A percentile compares a stretch with the other conserved stretches of the same genome.
Evolutionary conservation across 1,140 invertebrate species (phyloP).

Genomic region (Dinothrombium tinctorium): DNA sequence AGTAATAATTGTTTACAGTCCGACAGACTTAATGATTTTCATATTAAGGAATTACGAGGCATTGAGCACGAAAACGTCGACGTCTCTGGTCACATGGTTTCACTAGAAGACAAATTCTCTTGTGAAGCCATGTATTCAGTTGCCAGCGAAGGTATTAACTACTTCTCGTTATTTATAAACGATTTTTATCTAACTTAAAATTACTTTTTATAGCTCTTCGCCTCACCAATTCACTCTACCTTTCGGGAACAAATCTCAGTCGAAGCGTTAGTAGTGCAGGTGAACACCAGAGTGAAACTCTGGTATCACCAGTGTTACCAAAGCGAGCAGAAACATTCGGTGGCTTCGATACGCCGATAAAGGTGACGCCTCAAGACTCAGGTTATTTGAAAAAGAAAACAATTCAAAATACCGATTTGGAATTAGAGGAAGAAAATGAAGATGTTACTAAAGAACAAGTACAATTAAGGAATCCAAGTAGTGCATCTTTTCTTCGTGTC

Average conservation of each 20-base stretch:
- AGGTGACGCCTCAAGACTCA: not conserved
- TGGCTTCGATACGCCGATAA: conserved; percentile 42
- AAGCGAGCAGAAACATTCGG: conserved; percentile 81
- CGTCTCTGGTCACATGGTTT: not conserved
- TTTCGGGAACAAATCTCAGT: conserved; percentile 46
- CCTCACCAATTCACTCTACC: conserved; percentile 39
- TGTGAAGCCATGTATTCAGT: conserved; percentile 2
- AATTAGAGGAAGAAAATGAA: conserved; percentile 24
- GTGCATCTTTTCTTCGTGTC: not conserved
- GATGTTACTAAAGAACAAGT: not conserved
- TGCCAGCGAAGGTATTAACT: conserved; percentile 8
- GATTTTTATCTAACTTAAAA: not conserved
- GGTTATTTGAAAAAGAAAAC: conserved; percentile 9
- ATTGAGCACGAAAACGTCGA: conserved; percentile 4
- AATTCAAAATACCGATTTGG: conserved; percentile 12
- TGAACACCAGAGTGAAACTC: conserved; percentile 57
- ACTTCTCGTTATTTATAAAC: not conserved
- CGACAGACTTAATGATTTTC: not conserved
- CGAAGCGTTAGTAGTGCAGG: conserved; percentile 73
- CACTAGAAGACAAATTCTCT: not conserved
- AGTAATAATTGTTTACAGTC: conserved; percentile 12
- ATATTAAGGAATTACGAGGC: conserved; percentile 6
- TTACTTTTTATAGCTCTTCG: conserved; percentile 31
- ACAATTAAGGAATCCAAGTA: not conserved
- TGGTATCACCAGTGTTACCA: conserved; percentile 54